phyloP scores from a whole-genome alignment of 2,888 invertebrate genomes.

The Synergus laeviventris region DNA sequence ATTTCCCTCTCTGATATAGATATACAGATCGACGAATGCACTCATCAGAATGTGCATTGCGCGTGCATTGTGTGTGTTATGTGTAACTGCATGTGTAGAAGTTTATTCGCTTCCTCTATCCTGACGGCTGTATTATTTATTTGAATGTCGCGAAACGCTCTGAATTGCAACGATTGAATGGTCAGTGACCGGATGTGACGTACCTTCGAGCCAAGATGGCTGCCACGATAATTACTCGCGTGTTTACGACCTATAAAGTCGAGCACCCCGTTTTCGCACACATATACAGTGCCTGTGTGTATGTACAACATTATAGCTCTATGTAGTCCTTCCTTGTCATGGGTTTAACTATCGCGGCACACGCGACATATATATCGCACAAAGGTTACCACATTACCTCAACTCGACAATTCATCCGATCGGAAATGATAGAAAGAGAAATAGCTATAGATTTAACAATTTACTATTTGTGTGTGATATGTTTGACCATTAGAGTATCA shows the following conservation, averaged over 20 bases:
- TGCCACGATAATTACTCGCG: constrained; percentile 68
- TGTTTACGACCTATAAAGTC: constrained; percentile 69
- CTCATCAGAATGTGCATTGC: background rate
- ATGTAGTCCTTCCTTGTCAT: constrained; percentile 5
- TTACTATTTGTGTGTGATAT: background rate
- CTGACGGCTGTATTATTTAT: constrained; percentile 61
- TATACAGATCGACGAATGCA: constrained; percentile 1
- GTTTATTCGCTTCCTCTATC: constrained; percentile 27
- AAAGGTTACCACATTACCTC: constrained; percentile 1
- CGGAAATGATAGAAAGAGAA: constrained; percentile 23
- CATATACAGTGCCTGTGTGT: background rate
- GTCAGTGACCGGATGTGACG: constrained; percentile 73
- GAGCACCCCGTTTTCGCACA: constrained; percentile 9
- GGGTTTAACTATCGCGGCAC: constrained; percentile 23
- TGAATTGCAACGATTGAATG: constrained; percentile 69
- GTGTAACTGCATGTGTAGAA: too few species aligned
- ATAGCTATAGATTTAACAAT: background rate
- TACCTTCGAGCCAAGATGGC: constrained; percentile 63
- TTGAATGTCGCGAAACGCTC: constrained; percentile 51
- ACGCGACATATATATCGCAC: constrained; percentile 26
- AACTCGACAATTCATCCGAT: constrained; percentile 1
- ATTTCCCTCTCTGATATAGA: constrained; percentile 39
- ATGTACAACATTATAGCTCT: background rate
- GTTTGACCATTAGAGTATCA: constrained; percentile 19
- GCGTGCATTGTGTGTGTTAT: too few species aligned